phyloP scores from a whole-genome alignment of 2,888 invertebrate species.

The Cantharis nigra region DNA sequence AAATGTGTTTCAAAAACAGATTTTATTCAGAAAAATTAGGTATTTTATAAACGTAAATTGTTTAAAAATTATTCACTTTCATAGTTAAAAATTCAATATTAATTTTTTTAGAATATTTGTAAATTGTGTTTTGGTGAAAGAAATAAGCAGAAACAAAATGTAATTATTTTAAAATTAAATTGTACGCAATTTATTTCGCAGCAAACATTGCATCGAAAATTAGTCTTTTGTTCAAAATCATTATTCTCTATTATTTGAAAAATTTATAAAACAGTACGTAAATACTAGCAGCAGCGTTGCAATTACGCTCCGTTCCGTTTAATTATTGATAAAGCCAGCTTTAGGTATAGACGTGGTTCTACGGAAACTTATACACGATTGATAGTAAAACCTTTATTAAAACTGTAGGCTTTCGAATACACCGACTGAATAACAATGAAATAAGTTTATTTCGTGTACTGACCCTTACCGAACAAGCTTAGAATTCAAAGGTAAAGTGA shows the following conservation, averaged over 20 bases:
- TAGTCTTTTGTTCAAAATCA: neutral
- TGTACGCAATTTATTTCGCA: neutral
- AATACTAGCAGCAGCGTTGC: neutral
- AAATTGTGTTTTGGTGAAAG: no score
- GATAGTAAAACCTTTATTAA: slow-evolving; percentile 12
- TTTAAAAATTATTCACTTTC: no score
- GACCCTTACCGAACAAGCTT: slow-evolving; percentile 2
- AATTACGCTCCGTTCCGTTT: neutral
- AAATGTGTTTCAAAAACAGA: no score
- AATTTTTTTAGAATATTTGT: no score
- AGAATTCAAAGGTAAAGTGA: slow-evolving; percentile 1
- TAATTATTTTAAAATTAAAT: neutral
- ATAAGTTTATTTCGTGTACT: slow-evolving; percentile 4
- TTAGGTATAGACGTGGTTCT: neutral
- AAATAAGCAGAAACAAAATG: no score
- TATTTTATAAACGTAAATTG: no score
- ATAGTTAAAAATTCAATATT: no score
- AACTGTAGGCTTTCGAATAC: slow-evolving; percentile 1
- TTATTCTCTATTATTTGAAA: neutral
- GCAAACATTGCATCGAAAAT: neutral
- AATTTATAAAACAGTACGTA: neutral
- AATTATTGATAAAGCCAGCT: neutral
- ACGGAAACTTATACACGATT: neutral
- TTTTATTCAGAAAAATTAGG: no score
- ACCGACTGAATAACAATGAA: slow-evolving; percentile 7